Evolutionary conservation across 1,140 invertebrate genomes (phyloP).

Genomic region (Aplysia californica): DNA sequence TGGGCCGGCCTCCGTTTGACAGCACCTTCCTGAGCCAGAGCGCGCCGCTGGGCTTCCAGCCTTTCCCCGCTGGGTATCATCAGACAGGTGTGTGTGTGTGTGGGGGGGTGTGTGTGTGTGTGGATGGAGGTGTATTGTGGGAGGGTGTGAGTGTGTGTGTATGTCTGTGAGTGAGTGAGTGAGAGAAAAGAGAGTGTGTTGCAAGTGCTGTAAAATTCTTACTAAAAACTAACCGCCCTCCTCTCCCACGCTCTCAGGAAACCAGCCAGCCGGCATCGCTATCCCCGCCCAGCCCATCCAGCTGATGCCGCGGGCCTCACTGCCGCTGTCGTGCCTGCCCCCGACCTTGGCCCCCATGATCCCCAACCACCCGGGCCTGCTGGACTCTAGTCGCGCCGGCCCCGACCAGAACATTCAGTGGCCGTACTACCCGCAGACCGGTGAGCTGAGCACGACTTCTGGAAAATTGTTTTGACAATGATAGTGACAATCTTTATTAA

Average conservation of each 20-base stretch:
- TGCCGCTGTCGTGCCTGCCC: background rate
- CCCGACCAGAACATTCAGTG: constrained; percentile 37
- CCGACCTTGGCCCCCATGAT: constrained; percentile 11
- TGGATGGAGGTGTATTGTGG: too few species aligned
- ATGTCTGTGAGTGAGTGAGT: too few species aligned
- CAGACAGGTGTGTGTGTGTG: background rate
- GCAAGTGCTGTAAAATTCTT: too few species aligned
- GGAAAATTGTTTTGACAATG: too few species aligned
- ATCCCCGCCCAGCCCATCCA: background rate
- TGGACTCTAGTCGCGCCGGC: background rate
- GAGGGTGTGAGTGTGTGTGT: too few species aligned
- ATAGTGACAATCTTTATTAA: too few species aligned
- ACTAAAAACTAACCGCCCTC: too few species aligned
- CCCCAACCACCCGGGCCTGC: background rate
- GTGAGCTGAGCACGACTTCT: constrained; percentile 35
- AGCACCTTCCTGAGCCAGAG: constrained; percentile 1
- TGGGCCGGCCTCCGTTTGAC: background rate
- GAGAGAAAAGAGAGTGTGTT: too few species aligned
- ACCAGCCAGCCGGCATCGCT: background rate
- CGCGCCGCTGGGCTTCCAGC: background rate
- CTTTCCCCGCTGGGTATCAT: background rate
- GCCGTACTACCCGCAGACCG: constrained; percentile 53
- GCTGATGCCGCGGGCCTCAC: background rate
- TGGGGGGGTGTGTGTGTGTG: background rate
- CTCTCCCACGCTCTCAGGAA: background rate